Evolutionary conservation across 2,888 invertebrate species (phyloP).

Genomic region (Amblyteles armatorius): DNA sequence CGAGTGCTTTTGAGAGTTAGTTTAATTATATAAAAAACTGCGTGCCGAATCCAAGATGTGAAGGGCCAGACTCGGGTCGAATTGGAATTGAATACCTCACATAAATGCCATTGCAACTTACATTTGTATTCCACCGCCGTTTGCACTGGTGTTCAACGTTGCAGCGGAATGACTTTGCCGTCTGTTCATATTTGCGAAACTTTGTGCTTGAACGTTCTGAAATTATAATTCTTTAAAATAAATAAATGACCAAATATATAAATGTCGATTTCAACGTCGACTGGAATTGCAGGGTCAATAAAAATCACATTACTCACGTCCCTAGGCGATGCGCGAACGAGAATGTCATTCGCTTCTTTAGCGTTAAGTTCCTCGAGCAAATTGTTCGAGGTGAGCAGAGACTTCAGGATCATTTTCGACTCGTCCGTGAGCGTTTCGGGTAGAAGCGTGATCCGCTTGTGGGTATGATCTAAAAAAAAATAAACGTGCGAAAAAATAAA

Average conservation of each 20-base stretch:
- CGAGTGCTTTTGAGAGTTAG: too few species aligned
- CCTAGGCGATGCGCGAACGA: constrained; percentile 91
- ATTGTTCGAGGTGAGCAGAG: constrained; percentile 86
- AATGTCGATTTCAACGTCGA: too few species aligned
- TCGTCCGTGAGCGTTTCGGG: constrained; percentile 90
- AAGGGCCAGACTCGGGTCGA: neutral
- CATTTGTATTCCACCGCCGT: constrained; percentile 80
- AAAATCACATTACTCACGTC: constrained; percentile 81
- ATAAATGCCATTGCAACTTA: constrained; percentile 62
- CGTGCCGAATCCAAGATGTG: too few species aligned
- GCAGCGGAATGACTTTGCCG: constrained; percentile 66
- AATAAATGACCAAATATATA: neutral
- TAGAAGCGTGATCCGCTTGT: constrained; percentile 91
- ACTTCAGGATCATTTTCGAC: constrained; percentile 88
- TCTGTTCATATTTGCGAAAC: constrained; percentile 56
- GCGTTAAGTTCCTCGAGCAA: constrained; percentile 89
- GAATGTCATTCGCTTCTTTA: constrained; percentile 92
- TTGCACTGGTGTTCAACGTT: constrained; percentile 67
- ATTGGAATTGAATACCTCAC: too few species aligned
- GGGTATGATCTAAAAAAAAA: constrained; percentile 86
- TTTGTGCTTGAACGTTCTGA: constrained; percentile 71
- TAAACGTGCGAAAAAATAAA: neutral
- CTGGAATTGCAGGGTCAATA: neutral
- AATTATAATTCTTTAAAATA: neutral
- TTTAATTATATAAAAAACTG: too few species aligned